phyloP scores from a whole-genome alignment of 2,113 vertebrate genomes.

The Poicephalus gulielmi region DNA sequence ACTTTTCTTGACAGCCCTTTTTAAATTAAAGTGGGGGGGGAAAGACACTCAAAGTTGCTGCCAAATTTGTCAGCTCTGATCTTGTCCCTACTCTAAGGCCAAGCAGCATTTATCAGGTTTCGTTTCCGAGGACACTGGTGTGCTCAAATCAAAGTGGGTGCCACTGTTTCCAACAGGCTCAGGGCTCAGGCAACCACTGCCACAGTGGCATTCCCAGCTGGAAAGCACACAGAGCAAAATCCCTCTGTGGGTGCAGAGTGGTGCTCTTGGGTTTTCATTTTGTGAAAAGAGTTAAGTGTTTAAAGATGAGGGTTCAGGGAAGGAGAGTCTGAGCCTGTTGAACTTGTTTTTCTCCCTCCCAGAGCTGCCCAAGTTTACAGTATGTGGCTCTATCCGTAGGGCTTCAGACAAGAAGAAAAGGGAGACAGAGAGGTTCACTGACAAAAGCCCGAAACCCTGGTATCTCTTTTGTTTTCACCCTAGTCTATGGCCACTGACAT shows the following conservation, averaged over 20 bases:
- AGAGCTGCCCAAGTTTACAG: slow-evolving; percentile 64
- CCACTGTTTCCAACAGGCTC: not conserved
- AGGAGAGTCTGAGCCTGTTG: slow-evolving; percentile 56
- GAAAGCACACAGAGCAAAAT: not conserved
- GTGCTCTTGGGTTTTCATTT: not conserved
- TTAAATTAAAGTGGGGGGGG: not conserved
- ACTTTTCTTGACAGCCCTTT: slow-evolving; percentile 45
- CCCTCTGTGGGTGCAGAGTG: accelerated
- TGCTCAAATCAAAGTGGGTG: not conserved
- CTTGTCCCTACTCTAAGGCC: slow-evolving; percentile 40
- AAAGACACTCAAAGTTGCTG: not conserved
- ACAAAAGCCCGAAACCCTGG: slow-evolving; percentile 72
- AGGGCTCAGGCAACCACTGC: not conserved
- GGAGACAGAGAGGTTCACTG: slow-evolving; percentile 71
- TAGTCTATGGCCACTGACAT: slow-evolving; percentile 80
- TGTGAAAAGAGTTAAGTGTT: slow-evolving; percentile 30
- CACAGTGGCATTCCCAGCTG: accelerated
- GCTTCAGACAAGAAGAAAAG: slow-evolving; percentile 66
- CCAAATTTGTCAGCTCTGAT: slow-evolving; percentile 52
- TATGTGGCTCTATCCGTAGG: slow-evolving; percentile 56
- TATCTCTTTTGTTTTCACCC: slow-evolving; percentile 79
- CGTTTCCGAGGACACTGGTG: not conserved
- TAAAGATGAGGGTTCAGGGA: slow-evolving; percentile 8
- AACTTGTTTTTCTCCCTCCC: slow-evolving; percentile 64
- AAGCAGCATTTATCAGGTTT: not conserved